A percentile compares a stretch with the other conserved stretches of the same genome.
These are phyloP conservation scores for Sardinella longiceps DNA, from an alignment of 2,797 vertebrate species.

Conservation along the genomic window DNA sequence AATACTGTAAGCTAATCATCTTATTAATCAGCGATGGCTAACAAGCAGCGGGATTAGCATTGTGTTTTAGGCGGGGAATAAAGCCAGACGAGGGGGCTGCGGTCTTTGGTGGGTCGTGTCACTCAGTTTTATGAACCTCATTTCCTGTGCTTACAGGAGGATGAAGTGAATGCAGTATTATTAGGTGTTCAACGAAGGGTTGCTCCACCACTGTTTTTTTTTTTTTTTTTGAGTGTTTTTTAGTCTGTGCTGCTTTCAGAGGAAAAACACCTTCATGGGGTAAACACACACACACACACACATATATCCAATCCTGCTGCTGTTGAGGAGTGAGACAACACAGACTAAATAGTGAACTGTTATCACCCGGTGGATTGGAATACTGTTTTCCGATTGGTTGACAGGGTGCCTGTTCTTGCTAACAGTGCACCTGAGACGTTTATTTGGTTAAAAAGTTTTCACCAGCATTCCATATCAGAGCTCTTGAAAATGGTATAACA, in stretches of 20 bases:
- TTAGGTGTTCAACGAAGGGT: not conserved
- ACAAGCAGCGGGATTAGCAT: not conserved
- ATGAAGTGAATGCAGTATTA: not conserved
- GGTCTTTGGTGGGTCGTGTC: not conserved
- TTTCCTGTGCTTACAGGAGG: not conserved
- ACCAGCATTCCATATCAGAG: no score
- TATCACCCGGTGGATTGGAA: no score
- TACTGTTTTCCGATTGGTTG: no score
- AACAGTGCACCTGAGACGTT: no score
- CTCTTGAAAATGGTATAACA: no score
- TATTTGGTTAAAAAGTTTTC: no score
- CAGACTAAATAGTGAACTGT: no score
- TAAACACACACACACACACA: no score
- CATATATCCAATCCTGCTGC: no score
- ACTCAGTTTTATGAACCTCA: not conserved
- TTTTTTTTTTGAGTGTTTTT: not conserved
- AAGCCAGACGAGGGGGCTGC: not conserved
- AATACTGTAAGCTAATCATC: not conserved
- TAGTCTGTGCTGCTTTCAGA: not conserved
- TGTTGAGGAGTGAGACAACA: no score
- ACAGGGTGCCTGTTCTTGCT: no score
- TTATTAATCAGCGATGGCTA: not conserved
- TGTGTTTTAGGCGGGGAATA: not conserved
- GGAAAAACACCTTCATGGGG: no score
- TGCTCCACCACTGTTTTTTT: not conserved